Base-by-base conservation (phyloP, 2,797 vertebrate species). In the Oreochromis mossambicus region DNA sequence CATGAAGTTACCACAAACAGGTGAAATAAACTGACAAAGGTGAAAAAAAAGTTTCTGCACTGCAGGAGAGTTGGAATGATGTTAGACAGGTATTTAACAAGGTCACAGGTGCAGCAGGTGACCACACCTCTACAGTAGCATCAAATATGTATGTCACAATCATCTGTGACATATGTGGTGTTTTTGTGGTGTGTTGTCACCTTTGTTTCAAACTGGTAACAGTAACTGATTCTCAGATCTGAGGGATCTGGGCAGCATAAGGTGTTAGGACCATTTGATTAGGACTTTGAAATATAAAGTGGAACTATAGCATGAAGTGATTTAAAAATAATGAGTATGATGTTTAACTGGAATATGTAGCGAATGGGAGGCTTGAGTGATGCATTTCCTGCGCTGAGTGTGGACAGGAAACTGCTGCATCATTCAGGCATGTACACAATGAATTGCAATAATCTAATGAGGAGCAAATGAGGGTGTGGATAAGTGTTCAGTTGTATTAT, bases 261-360 rank as follows among this genome's bases (percentile, higher is more conserved):
- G 17, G 58, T n/a, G 10, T 19, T 36, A 7, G 32, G 32, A 29
- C 38, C 21, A 24, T 54, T 54, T 24, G 21, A 24, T 54, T 4
- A 32, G 38, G 21, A 21, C 36, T 63, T 38, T 63, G 58, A 41
- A 21, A 66, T 66, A 41, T 66, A 66, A 66, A 68, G 5, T 10
- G 21, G 38, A 17, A 3, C 38, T 26, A 7, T 15, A 24, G 12
- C 63, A 24, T 43, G 38, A 24, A 70, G 38, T 10, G 63, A 68
- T 68, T 14, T 1, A 38, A 41, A 41, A 41, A 68, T 1, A 68
- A 43, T 0, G 13, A 0, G 3, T 43, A 15, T 68, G 0, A 68
- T 68, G 7, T 68, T 68, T 26, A 15, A 43, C 11, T 70, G 63
- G 63, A 43, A 26, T 70, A n/a, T 43, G 36, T 24, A 68, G 13